Evolutionary conservation across 1,140 invertebrate species (phyloP), one percentile per base, ranked within the genome.

Genomic region (Scaptodrosophila lebanonensis): DNA sequence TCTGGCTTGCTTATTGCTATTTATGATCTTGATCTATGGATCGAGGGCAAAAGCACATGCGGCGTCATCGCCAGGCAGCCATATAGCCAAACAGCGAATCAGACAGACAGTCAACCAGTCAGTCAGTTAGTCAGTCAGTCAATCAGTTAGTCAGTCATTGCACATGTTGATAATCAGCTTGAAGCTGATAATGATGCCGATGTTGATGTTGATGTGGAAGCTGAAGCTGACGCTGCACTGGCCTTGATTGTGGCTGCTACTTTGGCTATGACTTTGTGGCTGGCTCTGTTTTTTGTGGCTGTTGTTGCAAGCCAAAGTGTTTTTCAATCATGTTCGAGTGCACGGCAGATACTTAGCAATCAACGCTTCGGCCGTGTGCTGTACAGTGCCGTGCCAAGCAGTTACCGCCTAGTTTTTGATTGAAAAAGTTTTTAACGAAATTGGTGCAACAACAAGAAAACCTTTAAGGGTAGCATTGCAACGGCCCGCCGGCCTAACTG

Each of bases 21-120:
- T 85, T 84, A 85, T 85, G 82, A 85, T 85, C 83, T 84, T 85
- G 83, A 84, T 85, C 83, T 85, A 85, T 84, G 82, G 75, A 85
- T 85, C 83, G 83, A 83, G 83, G 82, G 75, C 83, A 85, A 82
- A 75, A 82, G 75, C 75, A 82, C 75, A 79, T 79, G 73, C 75
- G 66, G 75, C 73, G 73, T 57, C 63, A 51, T 49, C 51, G 62
- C 49, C 30, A 33, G 22, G 3, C 22, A 25, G 22, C 22, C 22
- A 25, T 3, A 3, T 33, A 9, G 32, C 12, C 32, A 33, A n/a
- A 25, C 3, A 25, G 22, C 22, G 3, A 25, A 25, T 25, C 22
- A 25, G 22, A 3, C 8, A 25, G 22, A 3, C 22, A 25, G 22
- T 4, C 3, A 8, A 3, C 22, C 3, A n/a, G n/a, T n/a, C n/a